phyloP scores from a whole-genome alignment of 2,888 invertebrate species.

The Rosalia funebris region DNA sequence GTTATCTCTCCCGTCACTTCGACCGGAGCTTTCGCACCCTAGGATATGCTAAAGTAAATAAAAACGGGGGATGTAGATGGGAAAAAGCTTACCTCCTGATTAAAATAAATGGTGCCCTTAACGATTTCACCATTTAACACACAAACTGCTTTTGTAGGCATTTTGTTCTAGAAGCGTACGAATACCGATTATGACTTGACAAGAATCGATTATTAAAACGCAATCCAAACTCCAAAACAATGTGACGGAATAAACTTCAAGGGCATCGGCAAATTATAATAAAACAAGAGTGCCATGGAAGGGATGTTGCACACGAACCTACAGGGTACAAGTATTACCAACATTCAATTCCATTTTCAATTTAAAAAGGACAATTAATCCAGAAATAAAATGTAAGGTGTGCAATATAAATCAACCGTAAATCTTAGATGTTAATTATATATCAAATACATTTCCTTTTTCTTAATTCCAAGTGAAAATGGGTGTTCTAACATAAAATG shows the following conservation, averaged over 20 bases:
- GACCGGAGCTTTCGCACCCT: conserved; percentile 71
- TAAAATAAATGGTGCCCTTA: conserved; percentile 82
- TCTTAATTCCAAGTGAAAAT: too few species aligned
- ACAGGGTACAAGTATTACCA: too few species aligned
- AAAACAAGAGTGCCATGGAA: not conserved
- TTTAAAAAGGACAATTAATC: too few species aligned
- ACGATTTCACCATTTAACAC: conserved; percentile 85
- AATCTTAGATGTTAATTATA: too few species aligned
- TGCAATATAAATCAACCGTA: too few species aligned
- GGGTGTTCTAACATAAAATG: too few species aligned
- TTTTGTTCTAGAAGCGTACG: conserved; percentile 53
- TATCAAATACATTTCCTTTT: too few species aligned
- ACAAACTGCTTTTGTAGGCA: conserved; percentile 83
- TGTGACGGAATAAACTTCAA: conserved; percentile 5
- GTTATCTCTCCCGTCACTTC: conserved; percentile 83
- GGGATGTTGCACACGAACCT: conserved; percentile 19
- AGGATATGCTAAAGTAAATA: not conserved
- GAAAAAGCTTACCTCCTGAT: conserved; percentile 71
- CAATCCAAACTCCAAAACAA: not conserved
- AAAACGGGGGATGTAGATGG: not conserved
- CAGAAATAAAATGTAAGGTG: too few species aligned
- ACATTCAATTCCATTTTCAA: too few species aligned
- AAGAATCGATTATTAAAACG: conserved; percentile 10
- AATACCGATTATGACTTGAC: conserved; percentile 26
- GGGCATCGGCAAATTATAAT: conserved; percentile 6